These are phyloP conservation scores for Ceratothoa steindachneri DNA, from an alignment of 2,888 invertebrate genomes.

Conservation along the genomic window DNA sequence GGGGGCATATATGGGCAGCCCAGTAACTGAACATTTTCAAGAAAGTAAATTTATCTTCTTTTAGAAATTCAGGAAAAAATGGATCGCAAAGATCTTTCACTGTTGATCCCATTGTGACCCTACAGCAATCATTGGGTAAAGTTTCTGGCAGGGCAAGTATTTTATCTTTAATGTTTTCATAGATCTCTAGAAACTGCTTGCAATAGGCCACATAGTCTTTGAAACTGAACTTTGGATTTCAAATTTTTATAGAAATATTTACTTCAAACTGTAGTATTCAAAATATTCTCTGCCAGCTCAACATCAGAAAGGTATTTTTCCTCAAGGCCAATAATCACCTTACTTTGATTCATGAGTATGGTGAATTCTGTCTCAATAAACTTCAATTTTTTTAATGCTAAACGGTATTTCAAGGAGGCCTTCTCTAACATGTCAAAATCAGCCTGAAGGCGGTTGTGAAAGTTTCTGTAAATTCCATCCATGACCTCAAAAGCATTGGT, in stretches of 20 bases:
- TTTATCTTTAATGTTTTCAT: neutral
- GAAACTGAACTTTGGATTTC: conserved; percentile 24
- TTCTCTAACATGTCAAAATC: neutral
- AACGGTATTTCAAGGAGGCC: neutral
- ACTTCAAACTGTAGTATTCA: conserved; percentile 22
- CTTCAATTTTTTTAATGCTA: neutral
- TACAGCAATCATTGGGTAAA: conserved; percentile 30
- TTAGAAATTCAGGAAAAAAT: conserved; percentile 12
- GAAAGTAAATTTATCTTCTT: conserved; percentile 29
- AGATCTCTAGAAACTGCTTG: conserved; percentile 15
- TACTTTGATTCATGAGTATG: conserved; percentile 20
- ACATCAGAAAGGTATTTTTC: conserved; percentile 21
- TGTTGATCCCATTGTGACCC: conserved; percentile 26
- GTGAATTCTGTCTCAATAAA: conserved; percentile 6
- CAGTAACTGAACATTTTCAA: conserved; percentile 26
- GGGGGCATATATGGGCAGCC: conserved; percentile 28
- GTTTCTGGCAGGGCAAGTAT: conserved; percentile 6
- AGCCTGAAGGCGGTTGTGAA: neutral
- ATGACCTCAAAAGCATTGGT: conserved; percentile 20
- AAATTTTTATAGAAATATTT: conserved; percentile 19
- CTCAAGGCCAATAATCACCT: conserved; percentile 16
- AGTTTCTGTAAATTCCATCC: neutral
- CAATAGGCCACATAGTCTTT: conserved; percentile 18
- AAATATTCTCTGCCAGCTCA: conserved; percentile 23
- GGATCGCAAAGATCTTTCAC: conserved; percentile 27